Conservation (phyloP, 2,888 invertebrate genomes). For the Lapara coniferarum region DNA sequence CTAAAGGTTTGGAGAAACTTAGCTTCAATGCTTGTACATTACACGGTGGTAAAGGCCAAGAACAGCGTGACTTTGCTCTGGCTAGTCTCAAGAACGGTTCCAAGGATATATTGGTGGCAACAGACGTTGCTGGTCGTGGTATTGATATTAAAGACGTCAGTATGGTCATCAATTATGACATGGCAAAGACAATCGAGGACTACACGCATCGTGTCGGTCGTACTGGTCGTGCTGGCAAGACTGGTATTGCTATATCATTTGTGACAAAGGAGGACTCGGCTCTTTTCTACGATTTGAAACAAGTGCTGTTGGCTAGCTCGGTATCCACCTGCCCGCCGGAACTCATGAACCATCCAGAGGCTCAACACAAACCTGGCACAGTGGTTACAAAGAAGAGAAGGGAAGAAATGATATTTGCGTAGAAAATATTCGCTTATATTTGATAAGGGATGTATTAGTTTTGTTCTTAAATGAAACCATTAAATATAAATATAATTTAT, state of each 20-base stretch:
- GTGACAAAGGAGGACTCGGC: conserved; percentile 98
- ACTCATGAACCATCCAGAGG: conserved; percentile 98
- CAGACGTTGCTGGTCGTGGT: conserved; percentile 99
- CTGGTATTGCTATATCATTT: conserved; percentile 97
- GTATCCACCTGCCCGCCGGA: conserved; percentile 98
- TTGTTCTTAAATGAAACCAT: background rate
- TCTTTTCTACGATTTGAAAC: conserved; percentile 98
- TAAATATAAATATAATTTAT: conserved; percentile 14
- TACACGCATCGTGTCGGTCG: conserved; percentile 99
- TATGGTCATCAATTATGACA: conserved; percentile 99
- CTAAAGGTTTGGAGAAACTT: conserved; percentile 97
- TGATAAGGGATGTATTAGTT: background rate
- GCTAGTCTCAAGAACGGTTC: conserved; percentile 97
- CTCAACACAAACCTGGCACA: conserved; percentile 98
- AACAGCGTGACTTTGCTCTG: conserved; percentile 99
- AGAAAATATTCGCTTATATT: background rate
- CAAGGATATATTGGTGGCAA: conserved; percentile 99
- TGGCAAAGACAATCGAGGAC: conserved; percentile 99
- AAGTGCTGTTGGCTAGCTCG: conserved; percentile 93
- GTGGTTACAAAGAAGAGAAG: conserved; percentile 96
- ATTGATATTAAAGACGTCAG: conserved; percentile 99
- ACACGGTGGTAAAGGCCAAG: conserved; percentile 99
- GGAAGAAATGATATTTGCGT: conserved; percentile 97
- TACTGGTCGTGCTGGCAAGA: conserved; percentile 99
- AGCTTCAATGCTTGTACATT: conserved; percentile 98